Base-by-base conservation (phyloP, 2,888 invertebrate genomes). In the Phengaris arion region DNA sequence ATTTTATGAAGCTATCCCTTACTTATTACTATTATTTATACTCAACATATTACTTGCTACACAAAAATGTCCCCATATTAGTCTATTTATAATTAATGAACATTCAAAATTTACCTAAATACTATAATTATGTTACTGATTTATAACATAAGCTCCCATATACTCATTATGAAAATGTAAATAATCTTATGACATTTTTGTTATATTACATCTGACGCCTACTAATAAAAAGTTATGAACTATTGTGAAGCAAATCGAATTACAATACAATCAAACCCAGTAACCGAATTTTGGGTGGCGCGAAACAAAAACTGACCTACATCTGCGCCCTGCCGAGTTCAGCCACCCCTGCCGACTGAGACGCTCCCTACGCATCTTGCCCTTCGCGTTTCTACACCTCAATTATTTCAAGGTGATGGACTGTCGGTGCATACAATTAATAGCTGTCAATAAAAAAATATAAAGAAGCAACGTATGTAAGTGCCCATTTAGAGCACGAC, bases 221-320 rank as follows among this genome's bases (percentile, higher is more conserved):
- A 70, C 48, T 70, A 51, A 48, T 70, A 51, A 70, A 70, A 51
- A 48, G 48, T 51, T 70, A 48, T 48, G 52, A 52, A 72, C 72
- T 72, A 54, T 72, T 52, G 15, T 52, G 13, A 54, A 52, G 72
- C 22, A 72, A 72, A 54, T 75, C 69, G 76, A 76, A 78, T 78
- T 75, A 77, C 77, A 77, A 79, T 80, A 75, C 76, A 78, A 78
- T 76, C 75, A 75, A 86, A 90, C 91, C 91, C 83, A 93, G 87
- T 93, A 92, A 93, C 93, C 93, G 93, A 93, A 93, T 91, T 93
- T 93, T 88, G 91, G 88, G 86, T 87, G 89, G 89, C 91, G 92
- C 91, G 90, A 91, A 92, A 93, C 93, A 93, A 93, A 93, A 93
- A 92, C 92, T 93, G 93, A 93, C 93, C 93, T 92, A 93, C 89